Conservation (phyloP, 1,140 invertebrate species). For the Halictus rubicundus region DNA sequence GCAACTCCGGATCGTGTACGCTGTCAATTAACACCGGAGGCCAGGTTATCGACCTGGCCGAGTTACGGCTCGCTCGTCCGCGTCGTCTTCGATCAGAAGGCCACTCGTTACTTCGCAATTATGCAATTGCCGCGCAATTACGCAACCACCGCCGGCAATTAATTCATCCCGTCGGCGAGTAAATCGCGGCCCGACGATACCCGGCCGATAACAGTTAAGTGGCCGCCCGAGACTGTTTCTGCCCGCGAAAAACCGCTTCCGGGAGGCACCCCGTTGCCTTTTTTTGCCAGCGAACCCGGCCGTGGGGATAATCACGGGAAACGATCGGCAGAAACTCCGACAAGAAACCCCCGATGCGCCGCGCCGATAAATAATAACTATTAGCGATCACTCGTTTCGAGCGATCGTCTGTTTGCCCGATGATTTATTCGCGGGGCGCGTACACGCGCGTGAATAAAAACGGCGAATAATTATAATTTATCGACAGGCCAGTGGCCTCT, state of each 20-base stretch:
- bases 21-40: slow-evolving; percentile 33
- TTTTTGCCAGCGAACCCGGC: background rate
- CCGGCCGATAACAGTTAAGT: too few relatives aligned
- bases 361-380: background rate
- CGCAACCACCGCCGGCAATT: slow-evolving; percentile 13
- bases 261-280: background rate
- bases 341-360: too few relatives aligned
- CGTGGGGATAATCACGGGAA: background rate
- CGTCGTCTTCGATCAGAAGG: slow-evolving; percentile 45
- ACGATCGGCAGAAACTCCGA: background rate
- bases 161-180: slow-evolving; percentile 10
- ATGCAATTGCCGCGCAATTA: slow-evolving; percentile 37
- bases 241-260: background rate
- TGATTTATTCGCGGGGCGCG: background rate
- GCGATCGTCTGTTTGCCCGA: too few relatives aligned
- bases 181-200: background rate
- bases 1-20: background rate
- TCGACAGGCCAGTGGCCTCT: too few relatives aligned
- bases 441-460: too few relatives aligned
- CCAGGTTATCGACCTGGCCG: slow-evolving; percentile 46
- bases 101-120: slow-evolving; percentile 41
- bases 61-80: slow-evolving; percentile 25
- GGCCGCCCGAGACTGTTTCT: too few relatives aligned
- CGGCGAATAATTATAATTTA: too few relatives aligned
- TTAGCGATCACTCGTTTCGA: background rate